These are phyloP conservation scores for Syritta pipiens DNA, from an alignment of 2,888 invertebrate genomes.

Conservation along the genomic window DNA sequence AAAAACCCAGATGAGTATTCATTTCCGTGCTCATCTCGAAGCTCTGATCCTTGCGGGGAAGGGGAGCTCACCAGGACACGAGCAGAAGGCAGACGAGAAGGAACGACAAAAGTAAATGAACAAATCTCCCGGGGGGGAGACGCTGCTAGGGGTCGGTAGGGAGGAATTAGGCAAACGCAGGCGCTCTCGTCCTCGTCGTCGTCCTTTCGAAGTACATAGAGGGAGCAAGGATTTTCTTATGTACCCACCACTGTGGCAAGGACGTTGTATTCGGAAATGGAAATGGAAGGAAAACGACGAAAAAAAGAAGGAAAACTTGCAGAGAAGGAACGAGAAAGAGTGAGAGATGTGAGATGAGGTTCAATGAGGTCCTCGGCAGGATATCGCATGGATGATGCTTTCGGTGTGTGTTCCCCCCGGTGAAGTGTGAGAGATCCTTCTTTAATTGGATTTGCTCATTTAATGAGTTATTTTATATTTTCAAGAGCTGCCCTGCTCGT, in stretches of 20 bases:
- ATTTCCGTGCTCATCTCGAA: constrained; percentile 61
- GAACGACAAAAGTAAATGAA: constrained; percentile 28
- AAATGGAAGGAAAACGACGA: too few relatives aligned
- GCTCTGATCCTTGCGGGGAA: constrained; percentile 54
- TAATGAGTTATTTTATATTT: constrained; percentile 13
- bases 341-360: constrained; percentile 22
- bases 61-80: too few relatives aligned
- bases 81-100: constrained; percentile 18
- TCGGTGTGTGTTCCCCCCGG: constrained; percentile 13
- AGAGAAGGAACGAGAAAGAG: background rate
- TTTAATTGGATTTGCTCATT: constrained; percentile 62
- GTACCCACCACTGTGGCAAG: constrained; percentile 54
- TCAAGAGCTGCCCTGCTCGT: constrained; percentile 39
- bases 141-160: constrained; percentile 35
- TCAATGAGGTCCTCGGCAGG: constrained; percentile 31
- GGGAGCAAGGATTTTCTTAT: constrained; percentile 63
- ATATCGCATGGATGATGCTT: constrained; percentile 53
- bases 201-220: constrained; percentile 34
- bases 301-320: background rate
- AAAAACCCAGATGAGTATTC: constrained; percentile 42
- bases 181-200: constrained; percentile 43
- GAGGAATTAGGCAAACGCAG: constrained; percentile 60
- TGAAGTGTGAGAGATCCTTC: constrained; percentile 53
- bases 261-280: constrained; percentile 56
- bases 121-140: constrained; percentile 23